Base-by-base conservation (phyloP, 2,888 invertebrate species). In the Lepidocyrtinus sp. region DNA sequence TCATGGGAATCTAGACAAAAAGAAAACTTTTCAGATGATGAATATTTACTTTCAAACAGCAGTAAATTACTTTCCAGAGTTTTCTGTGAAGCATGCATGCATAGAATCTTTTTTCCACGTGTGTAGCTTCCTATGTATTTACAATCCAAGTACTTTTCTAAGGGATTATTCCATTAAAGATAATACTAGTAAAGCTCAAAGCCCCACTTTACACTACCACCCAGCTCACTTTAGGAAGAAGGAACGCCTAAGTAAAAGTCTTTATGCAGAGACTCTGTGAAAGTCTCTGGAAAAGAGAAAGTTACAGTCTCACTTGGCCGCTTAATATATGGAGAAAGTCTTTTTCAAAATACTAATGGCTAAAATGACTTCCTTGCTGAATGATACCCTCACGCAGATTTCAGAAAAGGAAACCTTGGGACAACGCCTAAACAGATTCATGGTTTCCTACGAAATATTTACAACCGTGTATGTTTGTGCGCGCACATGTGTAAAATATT, bases 11-110 rank as follows among this genome's bases (percentile, higher is more conserved):
- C 36, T 50, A 50, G 50, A 50, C 50, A 62, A 62, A 15, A 19
- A 26, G 25, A 45, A 64, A 77, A 71, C 61, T 24, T 77, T 78
- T 74, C 25, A 36, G 68, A 79, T 79, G 79, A 79, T 79, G 79
- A 79, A 79, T 79, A 79, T 79, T 79, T 79, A 74, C 79, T 79
- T 79, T 79, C 64, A 21, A 79, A 74, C 74, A 74, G 79, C 74
- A 74, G 74, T 79, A 79, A 79, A 79, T 79, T 79, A 79, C 79
- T 79, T 73, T 74, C 79, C 62, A 68, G 79, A 68, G 73, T 72
- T 76, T 71, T 65, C 22, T 36, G 5, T 50, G 15, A 50, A 50
- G 50, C 50, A 2, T 2, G 50, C 50, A 2, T 50, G 50, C 50
- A 50, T 50, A 12, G 5, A 50, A 7, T n/a, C n/a, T n/a, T n/a